phyloP scores from a whole-genome alignment of 2,888 invertebrate species.

The Liopterus haemorrhoidalis region DNA sequence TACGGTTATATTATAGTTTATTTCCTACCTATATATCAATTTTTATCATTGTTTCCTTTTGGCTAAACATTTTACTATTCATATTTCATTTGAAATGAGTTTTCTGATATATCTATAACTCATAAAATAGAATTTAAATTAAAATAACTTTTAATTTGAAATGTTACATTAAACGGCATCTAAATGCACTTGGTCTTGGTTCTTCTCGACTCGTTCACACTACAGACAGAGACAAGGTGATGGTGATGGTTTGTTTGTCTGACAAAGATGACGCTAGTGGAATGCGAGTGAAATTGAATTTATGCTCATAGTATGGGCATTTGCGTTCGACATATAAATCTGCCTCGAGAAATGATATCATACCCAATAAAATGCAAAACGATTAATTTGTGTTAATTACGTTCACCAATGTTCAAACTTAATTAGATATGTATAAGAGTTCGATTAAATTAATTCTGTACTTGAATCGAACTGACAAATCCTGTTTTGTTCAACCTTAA shows the following conservation, averaged over 20 bases:
- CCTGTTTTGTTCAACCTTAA: constrained; percentile 7
- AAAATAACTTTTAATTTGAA: no score
- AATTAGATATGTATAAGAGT: constrained; percentile 9
- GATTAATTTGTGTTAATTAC: constrained; percentile 13
- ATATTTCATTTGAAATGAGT: no score
- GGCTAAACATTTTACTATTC: no score
- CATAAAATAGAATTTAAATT: no score
- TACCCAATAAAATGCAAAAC: constrained; percentile 8
- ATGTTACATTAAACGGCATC: not conserved
- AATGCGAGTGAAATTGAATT: constrained; percentile 13
- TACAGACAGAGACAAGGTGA: constrained; percentile 3
- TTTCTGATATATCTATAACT: no score
- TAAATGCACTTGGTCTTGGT: constrained; percentile 5
- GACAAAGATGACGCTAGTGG: constrained; percentile 2
- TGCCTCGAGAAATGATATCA: constrained; percentile 6
- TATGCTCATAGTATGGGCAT: constrained; percentile 6
- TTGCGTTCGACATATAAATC: constrained; percentile 8
- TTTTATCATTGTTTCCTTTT: no score
- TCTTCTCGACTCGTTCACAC: constrained; percentile 2
- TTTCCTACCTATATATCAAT: no score
- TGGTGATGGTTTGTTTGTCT: not conserved
- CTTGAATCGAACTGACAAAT: constrained; percentile 9
- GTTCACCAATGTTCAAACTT: not conserved
- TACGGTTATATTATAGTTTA: no score
- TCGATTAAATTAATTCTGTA: constrained; percentile 7